A percentile compares a stretch with the other conserved stretches of the same genome.
Conservation (phyloP, 2,113 vertebrate species). For the Calyptommatus sinebrachiatus region DNA sequence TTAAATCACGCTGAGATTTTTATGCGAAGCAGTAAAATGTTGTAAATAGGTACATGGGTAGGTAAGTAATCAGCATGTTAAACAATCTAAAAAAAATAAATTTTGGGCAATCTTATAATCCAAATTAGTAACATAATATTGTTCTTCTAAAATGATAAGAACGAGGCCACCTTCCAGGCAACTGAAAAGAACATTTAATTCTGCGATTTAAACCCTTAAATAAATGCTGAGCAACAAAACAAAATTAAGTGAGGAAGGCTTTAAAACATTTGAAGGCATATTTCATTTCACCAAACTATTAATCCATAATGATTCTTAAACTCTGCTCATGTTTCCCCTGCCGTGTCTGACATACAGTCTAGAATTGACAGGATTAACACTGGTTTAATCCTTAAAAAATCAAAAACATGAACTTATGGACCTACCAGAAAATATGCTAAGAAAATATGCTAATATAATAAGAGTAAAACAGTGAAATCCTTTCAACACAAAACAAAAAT, state of each 20-base stretch:
- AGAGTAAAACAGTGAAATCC: not conserved
- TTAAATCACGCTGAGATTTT: too few relatives aligned
- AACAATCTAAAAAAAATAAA: too few relatives aligned
- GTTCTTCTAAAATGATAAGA: not conserved
- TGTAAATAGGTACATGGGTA: too few relatives aligned
- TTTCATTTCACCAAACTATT: too few relatives aligned
- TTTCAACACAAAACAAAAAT: not conserved
- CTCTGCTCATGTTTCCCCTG: too few relatives aligned
- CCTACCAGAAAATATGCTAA: not conserved
- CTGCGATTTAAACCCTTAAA: not conserved
- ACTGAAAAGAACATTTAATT: not conserved
- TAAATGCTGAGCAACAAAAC: too few relatives aligned
- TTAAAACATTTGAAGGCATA: too few relatives aligned
- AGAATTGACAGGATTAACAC: not conserved
- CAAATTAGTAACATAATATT: not conserved
- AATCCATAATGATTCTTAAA: too few relatives aligned
- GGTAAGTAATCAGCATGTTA: too few relatives aligned
- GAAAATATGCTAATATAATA: not conserved
- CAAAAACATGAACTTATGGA: not conserved
- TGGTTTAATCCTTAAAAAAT: not conserved
- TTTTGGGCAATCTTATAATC: constrained; percentile 6
- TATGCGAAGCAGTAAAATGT: too few relatives aligned
- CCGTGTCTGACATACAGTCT: not conserved
- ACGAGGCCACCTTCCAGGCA: not conserved
- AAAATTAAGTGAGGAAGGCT: too few relatives aligned